A percentile compares a stretch with the other conserved stretches of the same genome.
These are phyloP conservation scores for Yasuhikotakia modesta DNA, from an alignment of 2,797 vertebrate species.

Conservation along the genomic window DNA sequence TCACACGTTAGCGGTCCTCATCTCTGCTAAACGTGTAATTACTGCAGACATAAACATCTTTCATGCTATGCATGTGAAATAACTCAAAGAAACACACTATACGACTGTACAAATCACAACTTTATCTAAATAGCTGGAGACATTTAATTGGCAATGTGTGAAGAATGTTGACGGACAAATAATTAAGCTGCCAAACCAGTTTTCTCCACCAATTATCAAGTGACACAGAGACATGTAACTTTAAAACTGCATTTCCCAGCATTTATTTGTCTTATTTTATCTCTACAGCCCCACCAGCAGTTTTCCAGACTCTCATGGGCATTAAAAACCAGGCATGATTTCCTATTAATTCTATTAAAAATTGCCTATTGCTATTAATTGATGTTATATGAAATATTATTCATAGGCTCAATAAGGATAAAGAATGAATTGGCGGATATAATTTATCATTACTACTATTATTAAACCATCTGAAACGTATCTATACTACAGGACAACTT, in stretches of 20 bases:
- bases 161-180: neutral
- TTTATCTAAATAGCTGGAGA: neutral
- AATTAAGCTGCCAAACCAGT: neutral
- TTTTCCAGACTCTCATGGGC: neutral
- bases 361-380: too few relatives aligned
- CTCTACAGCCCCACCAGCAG: neutral
- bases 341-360: too few relatives aligned
- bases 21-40: neutral
- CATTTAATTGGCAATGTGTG: neutral
- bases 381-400: neutral
- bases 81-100: neutral
- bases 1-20: neutral
- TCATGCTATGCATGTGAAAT: neutral
- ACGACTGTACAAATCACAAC: neutral
- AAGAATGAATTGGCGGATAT: neutral
- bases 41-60: neutral
- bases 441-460: neutral
- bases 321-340: neutral
- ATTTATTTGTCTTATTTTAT: neutral
- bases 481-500: neutral
- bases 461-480: neutral
- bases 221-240: neutral
- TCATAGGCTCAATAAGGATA: too few relatives aligned
- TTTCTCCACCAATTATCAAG: neutral
- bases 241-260: neutral